These are phyloP conservation scores for Cryptomyrus ogoouensis DNA, from an alignment of 2,113 vertebrate genomes.

Conservation along the genomic window DNA sequence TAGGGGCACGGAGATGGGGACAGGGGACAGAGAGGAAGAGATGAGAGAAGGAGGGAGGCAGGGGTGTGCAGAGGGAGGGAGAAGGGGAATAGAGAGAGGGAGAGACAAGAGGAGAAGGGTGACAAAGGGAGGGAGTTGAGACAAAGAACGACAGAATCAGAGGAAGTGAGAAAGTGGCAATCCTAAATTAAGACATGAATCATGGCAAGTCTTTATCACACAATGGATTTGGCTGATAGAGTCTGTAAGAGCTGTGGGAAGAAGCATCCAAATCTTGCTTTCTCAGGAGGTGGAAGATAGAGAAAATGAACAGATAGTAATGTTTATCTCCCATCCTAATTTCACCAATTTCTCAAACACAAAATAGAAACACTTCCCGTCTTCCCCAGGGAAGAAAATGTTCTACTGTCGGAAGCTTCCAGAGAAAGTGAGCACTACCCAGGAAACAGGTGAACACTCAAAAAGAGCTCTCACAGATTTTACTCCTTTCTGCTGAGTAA, in stretches of 20 bases:
- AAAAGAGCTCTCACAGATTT: neutral
- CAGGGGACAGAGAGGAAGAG: neutral
- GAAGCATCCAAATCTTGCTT: neutral
- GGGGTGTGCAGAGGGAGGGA: no score
- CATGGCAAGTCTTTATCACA: constrained; percentile 19
- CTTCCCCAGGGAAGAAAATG: neutral
- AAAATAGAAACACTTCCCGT: neutral
- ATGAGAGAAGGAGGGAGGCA: neutral
- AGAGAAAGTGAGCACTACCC: neutral
- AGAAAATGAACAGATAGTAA: constrained; percentile 8
- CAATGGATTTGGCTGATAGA: constrained; percentile 18
- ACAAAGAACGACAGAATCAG: neutral
- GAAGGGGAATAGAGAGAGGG: neutral
- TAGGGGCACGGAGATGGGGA: neutral
- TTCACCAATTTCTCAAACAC: neutral
- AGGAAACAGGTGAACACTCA: neutral
- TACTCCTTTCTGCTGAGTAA: neutral
- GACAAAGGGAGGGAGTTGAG: neutral
- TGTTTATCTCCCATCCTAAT: constrained; percentile 5
- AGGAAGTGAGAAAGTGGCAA: neutral
- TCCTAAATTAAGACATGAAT: constrained; percentile 14
- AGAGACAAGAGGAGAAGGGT: neutral
- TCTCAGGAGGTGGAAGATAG: neutral
- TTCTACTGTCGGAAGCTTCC: neutral
- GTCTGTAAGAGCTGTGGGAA: constrained; percentile 4